Evolutionary conservation across 2,888 invertebrate species (phyloP), one percentile per base, ranked within the genome.

Genomic region (Hermaeophaga mercurialis): DNA sequence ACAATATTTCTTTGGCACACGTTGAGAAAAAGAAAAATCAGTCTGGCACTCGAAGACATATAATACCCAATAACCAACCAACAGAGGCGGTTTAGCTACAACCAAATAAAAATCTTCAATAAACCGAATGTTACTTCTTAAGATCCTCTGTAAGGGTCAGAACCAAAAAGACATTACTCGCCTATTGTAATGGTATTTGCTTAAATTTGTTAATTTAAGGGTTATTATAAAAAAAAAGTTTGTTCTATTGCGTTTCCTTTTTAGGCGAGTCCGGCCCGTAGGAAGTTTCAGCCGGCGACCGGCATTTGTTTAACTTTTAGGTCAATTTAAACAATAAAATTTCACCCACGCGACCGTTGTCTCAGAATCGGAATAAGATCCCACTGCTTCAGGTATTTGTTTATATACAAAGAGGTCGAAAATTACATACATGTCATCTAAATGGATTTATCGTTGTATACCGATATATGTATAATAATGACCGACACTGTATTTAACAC

Each of bases 281-380:
- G 17, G 1, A 36, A 36, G 1, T 36, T 15, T 36, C 46, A 12
- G n/a, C 33, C n/a, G 19, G 17, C 18, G 33, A 34, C 34, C 36
- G 36, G 36, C 59, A 62, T 66, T 64, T 66, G 61, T 63, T 64
- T 59, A 55, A 59, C 58, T 64, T 68, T 63, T 62, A 61, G 66
- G 66, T 66, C 66, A 65, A 58, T 65, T 63, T 65, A 55, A 68
- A 66, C 66, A 68, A 66, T 68, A 66, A 65, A 66, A 61, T 50
- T 58, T 52, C 67, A 50, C 68, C 68, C 56, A 68, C 68, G 58
- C 64, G 53, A 53, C 47, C 17, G 19, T 36, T 22, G 34, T 28
- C 17, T 34, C 47, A 34, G 34, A 22, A 31, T 45, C 33, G 31
- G 19, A 31, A 33, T 33, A 18, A 31, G 17, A 33, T 28, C 18